phyloP scores from a whole-genome alignment of 2,797 vertebrate species.

The Erpetoichthys calabaricus region DNA sequence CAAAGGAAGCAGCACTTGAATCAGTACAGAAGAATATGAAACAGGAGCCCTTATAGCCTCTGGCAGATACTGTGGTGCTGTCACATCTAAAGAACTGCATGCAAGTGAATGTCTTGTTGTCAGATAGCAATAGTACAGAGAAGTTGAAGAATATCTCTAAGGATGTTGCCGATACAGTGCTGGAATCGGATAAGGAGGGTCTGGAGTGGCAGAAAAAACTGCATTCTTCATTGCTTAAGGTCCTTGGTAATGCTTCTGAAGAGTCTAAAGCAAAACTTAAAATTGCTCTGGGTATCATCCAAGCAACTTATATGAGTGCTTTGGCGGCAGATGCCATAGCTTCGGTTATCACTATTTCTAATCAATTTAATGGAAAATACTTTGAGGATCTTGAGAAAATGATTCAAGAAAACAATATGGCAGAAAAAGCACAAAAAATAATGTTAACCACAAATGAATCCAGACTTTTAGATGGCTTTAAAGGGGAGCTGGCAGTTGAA shows the following conservation, averaged over 20 bases:
- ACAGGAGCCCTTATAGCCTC: neutral
- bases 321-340: too few relatives aligned
- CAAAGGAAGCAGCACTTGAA: neutral
- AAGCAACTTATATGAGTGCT: too few relatives aligned
- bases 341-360: too few relatives aligned
- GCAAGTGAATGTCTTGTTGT: constrained; percentile 4
- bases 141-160: constrained; percentile 6
- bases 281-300: too few relatives aligned
- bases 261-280: neutral
- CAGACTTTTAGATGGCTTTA: too few relatives aligned
- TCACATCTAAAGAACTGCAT: constrained; percentile 3
- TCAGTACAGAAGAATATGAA: constrained; percentile 5
- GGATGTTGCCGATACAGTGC: neutral
- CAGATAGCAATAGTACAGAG: neutral
- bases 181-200: neutral
- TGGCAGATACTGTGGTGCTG: constrained; percentile 8
- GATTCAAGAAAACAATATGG: too few relatives aligned
- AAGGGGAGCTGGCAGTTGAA: too few relatives aligned
- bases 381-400: too few relatives aligned
- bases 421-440: too few relatives aligned
- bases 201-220: constrained; percentile 7
- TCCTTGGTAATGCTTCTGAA: neutral
- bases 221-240: neutral
- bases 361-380: too few relatives aligned
- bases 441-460: too few relatives aligned